These are phyloP conservation scores for Lydus trimaculatus DNA, from an alignment of 2,888 invertebrate genomes.

Conservation along the genomic window DNA sequence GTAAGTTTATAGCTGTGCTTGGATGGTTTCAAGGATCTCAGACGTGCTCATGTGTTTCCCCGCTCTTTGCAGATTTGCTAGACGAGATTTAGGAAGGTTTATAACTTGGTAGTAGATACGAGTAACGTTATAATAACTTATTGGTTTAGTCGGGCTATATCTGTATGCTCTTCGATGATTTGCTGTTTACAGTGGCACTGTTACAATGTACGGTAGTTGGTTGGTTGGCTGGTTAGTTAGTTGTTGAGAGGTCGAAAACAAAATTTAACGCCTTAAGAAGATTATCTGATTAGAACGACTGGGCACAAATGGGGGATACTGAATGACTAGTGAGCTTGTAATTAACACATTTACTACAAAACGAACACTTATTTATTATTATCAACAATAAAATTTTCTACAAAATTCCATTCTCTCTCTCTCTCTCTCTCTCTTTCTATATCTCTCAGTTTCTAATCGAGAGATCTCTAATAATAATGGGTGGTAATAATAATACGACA, in stretches of 20 bases:
- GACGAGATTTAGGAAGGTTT: slow-evolving; percentile 57
- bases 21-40: slow-evolving; percentile 55
- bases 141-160: slow-evolving; percentile 56
- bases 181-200: slow-evolving; percentile 46
- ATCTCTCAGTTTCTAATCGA: background rate
- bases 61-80: slow-evolving; percentile 56
- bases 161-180: slow-evolving; percentile 56
- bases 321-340: slow-evolving; percentile 12
- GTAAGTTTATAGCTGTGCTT: slow-evolving; percentile 58
- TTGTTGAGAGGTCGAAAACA: slow-evolving; percentile 34
- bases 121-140: slow-evolving; percentile 52
- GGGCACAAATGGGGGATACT: slow-evolving; percentile 4
- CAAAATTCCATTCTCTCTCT: background rate
- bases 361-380: background rate
- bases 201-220: background rate
- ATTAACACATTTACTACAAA: slow-evolving; percentile 11
- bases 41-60: slow-evolving; percentile 56
- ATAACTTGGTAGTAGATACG: slow-evolving; percentile 52
- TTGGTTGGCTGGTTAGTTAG: slow-evolving; percentile 18
- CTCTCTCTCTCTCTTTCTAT: background rate
- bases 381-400: background rate
- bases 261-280: slow-evolving; percentile 43
- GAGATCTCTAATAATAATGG: background rate
- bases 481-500: slow-evolving; percentile 36
- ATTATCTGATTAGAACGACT: slow-evolving; percentile 38